These are phyloP conservation scores for Calidris pygmaea DNA, from an alignment of 2,113 vertebrate species.

Conservation along the genomic window DNA sequence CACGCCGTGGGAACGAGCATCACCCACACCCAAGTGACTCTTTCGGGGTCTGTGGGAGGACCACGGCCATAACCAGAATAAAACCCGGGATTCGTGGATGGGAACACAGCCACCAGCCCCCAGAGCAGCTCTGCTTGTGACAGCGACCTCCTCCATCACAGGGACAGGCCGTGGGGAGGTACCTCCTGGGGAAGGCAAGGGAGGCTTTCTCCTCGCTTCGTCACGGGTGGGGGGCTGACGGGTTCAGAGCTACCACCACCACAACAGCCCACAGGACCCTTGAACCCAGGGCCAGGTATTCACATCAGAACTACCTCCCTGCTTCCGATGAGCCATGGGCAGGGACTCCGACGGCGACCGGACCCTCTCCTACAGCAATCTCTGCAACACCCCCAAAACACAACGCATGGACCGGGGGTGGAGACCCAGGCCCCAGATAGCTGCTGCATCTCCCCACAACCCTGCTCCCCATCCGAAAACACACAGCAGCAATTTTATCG, in stretches of 20 bases:
- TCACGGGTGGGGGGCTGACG: not conserved
- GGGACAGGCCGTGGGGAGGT: not conserved
- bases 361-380: not conserved
- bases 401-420: accelerated
- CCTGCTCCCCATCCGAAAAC: not conserved
- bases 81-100: not conserved
- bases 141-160: not conserved
- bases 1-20: not conserved
- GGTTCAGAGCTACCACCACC: too few relatives aligned
- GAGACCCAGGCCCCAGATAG: not conserved
- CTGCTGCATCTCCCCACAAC: not conserved
- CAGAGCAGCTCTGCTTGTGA: not conserved
- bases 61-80: not conserved
- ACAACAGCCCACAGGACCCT: not conserved
- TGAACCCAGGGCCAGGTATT: not conserved
- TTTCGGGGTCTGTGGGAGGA: not conserved
- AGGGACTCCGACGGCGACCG: accelerated
- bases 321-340: accelerated
- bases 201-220: not conserved
- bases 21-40: not conserved
- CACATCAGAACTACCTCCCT: not conserved
- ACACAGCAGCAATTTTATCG: not conserved
- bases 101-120: not conserved
- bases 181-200: too few relatives aligned
- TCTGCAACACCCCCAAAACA: not conserved